Conservation (phyloP, 2,113 vertebrate species). For the Oncorhynchus mykiss region DNA sequence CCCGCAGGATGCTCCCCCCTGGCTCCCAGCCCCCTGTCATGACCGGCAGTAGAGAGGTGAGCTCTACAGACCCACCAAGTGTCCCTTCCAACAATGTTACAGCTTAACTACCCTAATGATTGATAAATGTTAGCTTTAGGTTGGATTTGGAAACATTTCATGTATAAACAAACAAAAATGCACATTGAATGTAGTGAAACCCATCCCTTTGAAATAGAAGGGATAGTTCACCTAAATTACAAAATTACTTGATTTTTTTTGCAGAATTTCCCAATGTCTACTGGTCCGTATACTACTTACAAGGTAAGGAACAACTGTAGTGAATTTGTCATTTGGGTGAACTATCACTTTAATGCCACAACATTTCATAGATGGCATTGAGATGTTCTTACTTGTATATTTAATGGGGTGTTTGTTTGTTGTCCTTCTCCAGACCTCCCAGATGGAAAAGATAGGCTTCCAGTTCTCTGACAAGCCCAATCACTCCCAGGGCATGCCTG, state of each 20-base stretch:
- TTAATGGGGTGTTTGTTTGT: neutral
- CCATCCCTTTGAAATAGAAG: neutral
- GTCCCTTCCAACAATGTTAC: too few species aligned
- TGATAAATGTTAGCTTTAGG: neutral
- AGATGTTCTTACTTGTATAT: neutral
- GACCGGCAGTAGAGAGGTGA: conserved; percentile 88
- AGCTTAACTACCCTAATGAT: neutral
- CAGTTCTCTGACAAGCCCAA: conserved; percentile 93
- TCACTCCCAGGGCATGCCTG: conserved; percentile 81
- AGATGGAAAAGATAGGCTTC: conserved; percentile 97
- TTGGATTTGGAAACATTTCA: too few species aligned
- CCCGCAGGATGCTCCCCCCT: conserved; percentile 88
- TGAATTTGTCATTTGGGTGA: conserved; percentile 10
- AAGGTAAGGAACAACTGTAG: neutral
- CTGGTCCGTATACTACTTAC: conserved; percentile 13
- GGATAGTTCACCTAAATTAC: conserved; percentile 13
- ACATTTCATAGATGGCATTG: neutral
- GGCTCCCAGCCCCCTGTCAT: conserved; percentile 88
- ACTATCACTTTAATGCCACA: neutral
- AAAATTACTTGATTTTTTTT: conserved; percentile 14
- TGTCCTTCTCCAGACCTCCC: conserved; percentile 76
- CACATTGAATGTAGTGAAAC: neutral
- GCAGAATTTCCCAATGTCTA: conserved; percentile 13
- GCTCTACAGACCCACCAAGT: conserved; percentile 8
- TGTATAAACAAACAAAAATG: neutral